Evolutionary conservation across 2,888 invertebrate species (phyloP).

Genomic region (Platynereis dumerilii): DNA sequence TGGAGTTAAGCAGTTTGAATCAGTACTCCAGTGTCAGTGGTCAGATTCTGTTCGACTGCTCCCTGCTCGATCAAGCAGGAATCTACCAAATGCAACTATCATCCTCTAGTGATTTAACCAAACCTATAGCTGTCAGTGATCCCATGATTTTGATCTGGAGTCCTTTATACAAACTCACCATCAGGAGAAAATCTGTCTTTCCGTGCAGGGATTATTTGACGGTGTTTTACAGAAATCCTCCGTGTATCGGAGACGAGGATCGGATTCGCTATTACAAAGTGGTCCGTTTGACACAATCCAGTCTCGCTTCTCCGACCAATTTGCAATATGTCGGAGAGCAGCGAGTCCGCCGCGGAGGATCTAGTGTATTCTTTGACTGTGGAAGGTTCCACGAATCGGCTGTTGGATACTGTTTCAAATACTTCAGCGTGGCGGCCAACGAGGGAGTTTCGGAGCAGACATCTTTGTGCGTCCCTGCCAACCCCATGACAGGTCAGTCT

Average conservation of each 20-base stretch:
- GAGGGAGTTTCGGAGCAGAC: slow-evolving; percentile 49
- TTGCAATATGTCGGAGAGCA: slow-evolving; percentile 18
- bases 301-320: slow-evolving; percentile 20
- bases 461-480: slow-evolving; percentile 45
- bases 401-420: slow-evolving; percentile 54
- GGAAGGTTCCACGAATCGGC: slow-evolving; percentile 43
- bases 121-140: slow-evolving; percentile 43
- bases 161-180: slow-evolving; percentile 42
- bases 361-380: slow-evolving; percentile 40
- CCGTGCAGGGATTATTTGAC: slow-evolving; percentile 44
- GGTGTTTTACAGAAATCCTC: slow-evolving; percentile 45
- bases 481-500: slow-evolving; percentile 47
- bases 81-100: slow-evolving; percentile 46
- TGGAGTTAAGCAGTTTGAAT: slow-evolving; percentile 13
- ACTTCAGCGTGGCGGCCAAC: slow-evolving; percentile 46
- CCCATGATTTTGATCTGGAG: slow-evolving; percentile 47
- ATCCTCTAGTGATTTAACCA: slow-evolving; percentile 34
- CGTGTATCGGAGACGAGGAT: slow-evolving; percentile 48
- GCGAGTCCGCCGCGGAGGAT: slow-evolving; percentile 6
- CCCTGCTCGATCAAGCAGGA: slow-evolving; percentile 49
- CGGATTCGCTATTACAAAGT: slow-evolving; percentile 47
- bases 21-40: background rate
- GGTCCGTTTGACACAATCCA: slow-evolving; percentile 15
- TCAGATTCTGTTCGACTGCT: slow-evolving; percentile 40
- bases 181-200: slow-evolving; percentile 42